A percentile compares a stretch with the other conserved stretches of the same genome.
phyloP scores from a whole-genome alignment of 2,888 invertebrate species.

The Mythimna impura region DNA sequence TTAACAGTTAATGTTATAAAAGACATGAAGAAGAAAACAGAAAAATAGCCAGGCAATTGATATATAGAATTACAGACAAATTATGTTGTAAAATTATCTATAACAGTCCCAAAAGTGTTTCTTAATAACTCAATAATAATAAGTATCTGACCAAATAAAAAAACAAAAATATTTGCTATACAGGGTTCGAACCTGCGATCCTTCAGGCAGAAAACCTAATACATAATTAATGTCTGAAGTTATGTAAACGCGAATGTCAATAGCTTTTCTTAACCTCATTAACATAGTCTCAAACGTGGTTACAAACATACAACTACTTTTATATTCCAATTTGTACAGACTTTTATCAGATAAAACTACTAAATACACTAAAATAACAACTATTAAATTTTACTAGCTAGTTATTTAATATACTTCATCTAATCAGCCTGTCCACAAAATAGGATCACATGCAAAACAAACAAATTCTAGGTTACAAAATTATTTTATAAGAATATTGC shows the following conservation, averaged over 20 bases:
- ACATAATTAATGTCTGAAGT: neutral
- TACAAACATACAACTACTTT: neutral
- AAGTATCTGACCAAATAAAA: too few species aligned
- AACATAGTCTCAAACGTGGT: conserved; percentile 32
- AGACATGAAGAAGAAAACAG: too few species aligned
- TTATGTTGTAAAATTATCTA: neutral
- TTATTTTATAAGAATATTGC: too few species aligned
- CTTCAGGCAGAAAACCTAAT: neutral
- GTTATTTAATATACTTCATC: neutral
- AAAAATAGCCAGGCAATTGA: neutral
- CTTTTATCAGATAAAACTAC: neutral
- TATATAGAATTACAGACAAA: neutral
- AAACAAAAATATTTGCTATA: neutral
- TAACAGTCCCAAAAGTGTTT: neutral
- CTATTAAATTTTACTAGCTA: neutral
- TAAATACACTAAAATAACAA: neutral
- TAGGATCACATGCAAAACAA: conserved; percentile 6
- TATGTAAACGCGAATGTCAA: neutral
- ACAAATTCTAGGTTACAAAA: conserved; percentile 30
- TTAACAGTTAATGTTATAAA: too few species aligned
- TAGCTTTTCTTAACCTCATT: conserved; percentile 28
- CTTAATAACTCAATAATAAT: neutral
- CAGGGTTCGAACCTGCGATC: conserved; percentile 17
- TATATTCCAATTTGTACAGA: too few species aligned
- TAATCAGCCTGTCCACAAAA: neutral